Evolutionary conservation across 2,797 vertebrate species (phyloP).

Genomic region (Clarias laeviceps): DNA sequence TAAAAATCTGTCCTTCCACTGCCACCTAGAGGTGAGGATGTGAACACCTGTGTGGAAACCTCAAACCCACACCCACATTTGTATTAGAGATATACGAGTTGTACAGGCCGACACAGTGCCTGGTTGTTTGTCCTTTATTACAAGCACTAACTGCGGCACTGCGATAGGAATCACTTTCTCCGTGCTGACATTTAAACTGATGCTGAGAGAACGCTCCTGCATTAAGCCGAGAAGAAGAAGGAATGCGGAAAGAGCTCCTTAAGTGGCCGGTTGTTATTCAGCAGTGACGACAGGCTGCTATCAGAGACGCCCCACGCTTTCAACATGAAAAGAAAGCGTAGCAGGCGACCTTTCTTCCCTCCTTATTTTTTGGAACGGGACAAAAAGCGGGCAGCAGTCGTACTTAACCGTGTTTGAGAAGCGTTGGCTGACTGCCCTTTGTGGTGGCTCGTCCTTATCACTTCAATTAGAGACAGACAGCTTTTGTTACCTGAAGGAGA

Average conservation of each 20-base stretch:
- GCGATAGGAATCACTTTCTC: conserved; percentile 5
- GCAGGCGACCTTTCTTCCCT: not conserved
- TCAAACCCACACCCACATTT: not conserved
- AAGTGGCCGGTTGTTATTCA: conserved; percentile 37
- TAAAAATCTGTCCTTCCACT: conserved; percentile 43
- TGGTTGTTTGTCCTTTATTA: not conserved
- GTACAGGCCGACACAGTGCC: not conserved
- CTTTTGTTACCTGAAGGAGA: conserved; percentile 9
- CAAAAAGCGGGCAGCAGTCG: not conserved
- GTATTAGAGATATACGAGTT: not conserved
- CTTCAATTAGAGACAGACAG: not conserved
- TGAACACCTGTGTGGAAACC: not conserved
- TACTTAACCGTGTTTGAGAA: not conserved
- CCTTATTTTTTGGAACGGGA: not conserved
- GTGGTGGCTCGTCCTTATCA: not conserved
- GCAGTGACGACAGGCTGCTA: conserved; percentile 8
- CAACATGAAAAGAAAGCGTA: not conserved
- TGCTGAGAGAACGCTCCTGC: not conserved
- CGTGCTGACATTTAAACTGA: conserved; percentile 15
- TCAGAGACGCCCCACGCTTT: not conserved
- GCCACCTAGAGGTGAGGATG: conserved; percentile 55
- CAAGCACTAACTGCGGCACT: not conserved
- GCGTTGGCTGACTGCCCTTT: not conserved
- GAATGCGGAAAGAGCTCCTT: conserved; percentile 12
- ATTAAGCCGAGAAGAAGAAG: not conserved